Evolutionary conservation across 2,888 invertebrate genomes (phyloP).

Genomic region (Cacoxenus indagator): DNA sequence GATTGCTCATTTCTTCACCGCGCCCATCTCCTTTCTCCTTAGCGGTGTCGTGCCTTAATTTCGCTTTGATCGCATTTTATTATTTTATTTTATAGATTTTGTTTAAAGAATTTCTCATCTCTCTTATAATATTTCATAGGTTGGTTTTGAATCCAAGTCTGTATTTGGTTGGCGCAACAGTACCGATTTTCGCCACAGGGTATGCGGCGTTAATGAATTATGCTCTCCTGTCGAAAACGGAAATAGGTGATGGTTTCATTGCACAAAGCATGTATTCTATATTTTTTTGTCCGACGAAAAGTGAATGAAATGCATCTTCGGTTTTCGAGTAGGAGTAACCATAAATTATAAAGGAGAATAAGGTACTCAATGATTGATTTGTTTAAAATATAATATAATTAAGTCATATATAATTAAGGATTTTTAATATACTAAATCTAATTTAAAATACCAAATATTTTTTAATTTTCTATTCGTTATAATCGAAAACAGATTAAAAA

Average conservation of each 20-base stretch:
- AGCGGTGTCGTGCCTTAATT: conserved; percentile 17
- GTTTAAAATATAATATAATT: no score
- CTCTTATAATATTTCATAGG: not conserved
- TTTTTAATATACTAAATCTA: no score
- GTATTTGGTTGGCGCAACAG: not conserved
- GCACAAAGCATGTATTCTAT: not conserved
- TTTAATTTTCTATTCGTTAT: no score
- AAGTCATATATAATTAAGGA: no score
- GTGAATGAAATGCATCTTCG: no score
- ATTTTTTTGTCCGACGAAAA: no score
- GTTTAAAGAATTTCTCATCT: not conserved
- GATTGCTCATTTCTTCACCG: not conserved
- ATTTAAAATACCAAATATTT: no score
- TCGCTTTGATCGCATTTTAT: conserved; percentile 9
- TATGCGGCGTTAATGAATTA: not conserved
- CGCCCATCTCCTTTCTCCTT: not conserved
- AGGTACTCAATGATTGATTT: no score
- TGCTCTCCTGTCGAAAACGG: not conserved
- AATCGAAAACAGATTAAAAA: no score
- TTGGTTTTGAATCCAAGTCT: not conserved
- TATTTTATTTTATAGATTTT: not conserved
- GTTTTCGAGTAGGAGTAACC: no score
- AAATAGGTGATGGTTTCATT: not conserved
- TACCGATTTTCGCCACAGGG: conserved; percentile 18
- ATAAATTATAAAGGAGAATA: no score